Conservation (phyloP, 2,888 invertebrate species). For the Microplitis deprimator region DNA sequence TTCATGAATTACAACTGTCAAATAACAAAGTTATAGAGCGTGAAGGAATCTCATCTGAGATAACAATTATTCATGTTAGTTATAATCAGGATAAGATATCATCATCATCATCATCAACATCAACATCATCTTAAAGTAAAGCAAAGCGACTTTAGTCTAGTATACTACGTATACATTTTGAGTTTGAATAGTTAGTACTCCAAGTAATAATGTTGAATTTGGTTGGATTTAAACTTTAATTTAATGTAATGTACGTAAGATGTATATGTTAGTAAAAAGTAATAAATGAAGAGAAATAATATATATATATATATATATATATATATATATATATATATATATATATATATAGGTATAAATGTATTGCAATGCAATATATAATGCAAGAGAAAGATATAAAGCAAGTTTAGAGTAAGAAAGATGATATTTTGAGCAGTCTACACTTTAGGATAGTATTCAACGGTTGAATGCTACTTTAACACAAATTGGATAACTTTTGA, state of each 20-base stretch:
- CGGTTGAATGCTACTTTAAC: slow-evolving; percentile 67
- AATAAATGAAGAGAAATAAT: neutral
- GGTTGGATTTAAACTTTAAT: neutral
- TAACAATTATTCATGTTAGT: slow-evolving; percentile 35
- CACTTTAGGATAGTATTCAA: slow-evolving; percentile 46
- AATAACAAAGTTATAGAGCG: slow-evolving; percentile 31
- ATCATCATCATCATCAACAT: slow-evolving; percentile 25
- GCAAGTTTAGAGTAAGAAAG: slow-evolving; percentile 22
- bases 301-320: neutral
- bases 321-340: neutral
- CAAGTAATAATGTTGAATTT: neutral
- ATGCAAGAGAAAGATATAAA: slow-evolving; percentile 21
- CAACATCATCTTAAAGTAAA: slow-evolving; percentile 1
- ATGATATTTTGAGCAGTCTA: slow-evolving; percentile 28
- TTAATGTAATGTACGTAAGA: neutral
- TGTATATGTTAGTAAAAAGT: no score
- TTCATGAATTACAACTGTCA: slow-evolving; percentile 31
- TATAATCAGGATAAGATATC: slow-evolving; percentile 27
- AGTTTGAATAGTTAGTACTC: neutral
- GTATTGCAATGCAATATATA: neutral
- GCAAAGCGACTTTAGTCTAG: neutral
- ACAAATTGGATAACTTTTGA: slow-evolving; percentile 70
- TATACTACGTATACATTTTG: neutral
- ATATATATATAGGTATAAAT: neutral
- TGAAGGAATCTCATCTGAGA: slow-evolving; percentile 27